Conservation (phyloP, 2,888 invertebrate genomes). For the Catotricha subobsoleta region DNA sequence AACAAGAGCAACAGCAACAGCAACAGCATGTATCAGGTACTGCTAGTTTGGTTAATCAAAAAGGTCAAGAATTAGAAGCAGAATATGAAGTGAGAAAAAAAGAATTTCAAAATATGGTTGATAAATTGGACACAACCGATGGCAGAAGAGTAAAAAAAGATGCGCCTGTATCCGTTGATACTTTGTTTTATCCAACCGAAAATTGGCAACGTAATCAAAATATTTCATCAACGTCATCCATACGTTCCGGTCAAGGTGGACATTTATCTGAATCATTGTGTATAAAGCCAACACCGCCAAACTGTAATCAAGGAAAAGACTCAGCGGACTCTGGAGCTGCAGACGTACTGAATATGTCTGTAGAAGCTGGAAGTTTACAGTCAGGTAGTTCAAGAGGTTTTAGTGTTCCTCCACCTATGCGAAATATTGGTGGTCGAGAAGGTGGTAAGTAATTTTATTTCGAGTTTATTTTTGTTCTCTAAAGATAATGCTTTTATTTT, state of each 20-base stretch:
- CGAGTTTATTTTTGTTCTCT: background rate
- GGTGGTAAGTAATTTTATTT: background rate
- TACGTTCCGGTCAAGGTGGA: constrained; percentile 11
- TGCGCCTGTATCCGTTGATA: constrained; percentile 4
- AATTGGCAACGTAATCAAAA: constrained; percentile 6
- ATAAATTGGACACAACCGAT: constrained; percentile 15
- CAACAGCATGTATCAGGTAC: background rate
- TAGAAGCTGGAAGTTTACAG: constrained; percentile 25
- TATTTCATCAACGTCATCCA: constrained; percentile 13
- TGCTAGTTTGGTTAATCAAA: background rate
- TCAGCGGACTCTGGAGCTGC: constrained; percentile 19
- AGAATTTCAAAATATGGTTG: constrained; percentile 21
- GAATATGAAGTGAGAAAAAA: constrained; percentile 26
- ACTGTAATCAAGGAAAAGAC: constrained; percentile 14
- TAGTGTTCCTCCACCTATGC: constrained; percentile 28
- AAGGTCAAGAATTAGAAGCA: constrained; percentile 16
- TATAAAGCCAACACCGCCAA: constrained; percentile 5
- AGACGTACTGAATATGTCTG: constrained; percentile 19
- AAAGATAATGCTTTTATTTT: background rate
- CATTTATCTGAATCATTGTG: constrained; percentile 7
- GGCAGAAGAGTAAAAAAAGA: background rate
- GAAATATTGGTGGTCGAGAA: constrained; percentile 18
- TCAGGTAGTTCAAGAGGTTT: constrained; percentile 26
- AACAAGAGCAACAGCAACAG: constrained; percentile 12
- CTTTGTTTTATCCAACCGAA: constrained; percentile 10